Conservation (phyloP, 1,140 invertebrate genomes). For the Mactra quadrangularis region DNA sequence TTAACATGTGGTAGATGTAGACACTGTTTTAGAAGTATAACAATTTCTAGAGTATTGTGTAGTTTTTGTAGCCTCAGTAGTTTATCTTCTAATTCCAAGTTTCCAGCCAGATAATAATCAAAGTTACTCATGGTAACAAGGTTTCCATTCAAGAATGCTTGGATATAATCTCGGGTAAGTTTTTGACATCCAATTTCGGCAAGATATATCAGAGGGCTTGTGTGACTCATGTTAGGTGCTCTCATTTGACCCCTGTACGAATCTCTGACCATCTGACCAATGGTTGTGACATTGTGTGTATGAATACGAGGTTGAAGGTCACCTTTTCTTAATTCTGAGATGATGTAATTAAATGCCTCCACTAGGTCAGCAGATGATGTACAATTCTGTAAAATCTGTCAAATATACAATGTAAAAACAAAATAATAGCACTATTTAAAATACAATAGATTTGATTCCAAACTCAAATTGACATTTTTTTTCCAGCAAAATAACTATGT, state of each 20-base stretch:
- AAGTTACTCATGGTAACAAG: slow-evolving; percentile 64
- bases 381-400: slow-evolving; percentile 69
- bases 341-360: slow-evolving; percentile 67
- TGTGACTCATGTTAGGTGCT: slow-evolving; percentile 67
- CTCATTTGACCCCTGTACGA: slow-evolving; percentile 69
- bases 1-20: slow-evolving; percentile 64
- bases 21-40: slow-evolving; percentile 72
- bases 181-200: slow-evolving; percentile 78
- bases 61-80: slow-evolving; percentile 66
- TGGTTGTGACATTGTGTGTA: slow-evolving; percentile 71
- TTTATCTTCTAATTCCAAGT: slow-evolving; percentile 62
- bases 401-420: no score
- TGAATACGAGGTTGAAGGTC: slow-evolving; percentile 74
- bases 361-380: slow-evolving; percentile 70
- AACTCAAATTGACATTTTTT: no score
- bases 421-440: no score
- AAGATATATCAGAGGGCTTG: slow-evolving; percentile 69
- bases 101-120: slow-evolving; percentile 57
- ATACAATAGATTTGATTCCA: no score
- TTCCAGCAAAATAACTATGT: no score
- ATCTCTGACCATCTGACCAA: slow-evolving; percentile 74
- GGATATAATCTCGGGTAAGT: slow-evolving; percentile 71
- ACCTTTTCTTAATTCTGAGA: slow-evolving; percentile 68
- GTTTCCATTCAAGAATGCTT: slow-evolving; percentile 69
- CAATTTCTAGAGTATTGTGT: slow-evolving; percentile 72